phyloP scores from a whole-genome alignment of 2,797 vertebrate species.

The Sparidentex hasta region DNA sequence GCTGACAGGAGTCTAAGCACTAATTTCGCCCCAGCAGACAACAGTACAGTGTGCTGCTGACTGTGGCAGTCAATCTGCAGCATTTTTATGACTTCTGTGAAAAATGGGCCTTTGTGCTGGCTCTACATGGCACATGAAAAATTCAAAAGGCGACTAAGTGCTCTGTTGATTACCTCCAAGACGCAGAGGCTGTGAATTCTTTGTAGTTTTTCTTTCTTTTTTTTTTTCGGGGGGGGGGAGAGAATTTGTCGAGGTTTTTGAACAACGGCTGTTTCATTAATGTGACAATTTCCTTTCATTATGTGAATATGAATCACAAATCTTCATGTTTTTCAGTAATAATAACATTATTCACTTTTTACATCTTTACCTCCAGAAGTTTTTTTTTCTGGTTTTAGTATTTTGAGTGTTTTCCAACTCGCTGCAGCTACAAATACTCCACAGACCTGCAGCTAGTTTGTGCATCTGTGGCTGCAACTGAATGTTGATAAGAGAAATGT shows the following conservation, averaged over 20 bases:
- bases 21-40: constrained; percentile 67
- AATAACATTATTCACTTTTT: neutral
- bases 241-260: neutral
- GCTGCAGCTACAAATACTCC: no score
- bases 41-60: constrained; percentile 31
- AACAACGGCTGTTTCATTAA: neutral
- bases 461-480: neutral
- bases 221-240: no score
- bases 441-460: neutral
- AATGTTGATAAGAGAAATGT: no score
- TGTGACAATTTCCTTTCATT: neutral
- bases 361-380: neutral
- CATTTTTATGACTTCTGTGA: constrained; percentile 24
- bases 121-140: constrained; percentile 28
- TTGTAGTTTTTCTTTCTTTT: neutral
- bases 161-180: constrained; percentile 29
- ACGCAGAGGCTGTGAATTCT: neutral
- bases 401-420: neutral
- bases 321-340: no score
- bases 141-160: constrained; percentile 14
- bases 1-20: constrained; percentile 65
- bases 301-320: neutral
- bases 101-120: constrained; percentile 32
- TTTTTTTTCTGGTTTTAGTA: neutral
- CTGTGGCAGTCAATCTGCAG: constrained; percentile 36